These are phyloP conservation scores for Hyla sarda DNA, from an alignment of 2,113 vertebrate species.

Conservation along the genomic window DNA sequence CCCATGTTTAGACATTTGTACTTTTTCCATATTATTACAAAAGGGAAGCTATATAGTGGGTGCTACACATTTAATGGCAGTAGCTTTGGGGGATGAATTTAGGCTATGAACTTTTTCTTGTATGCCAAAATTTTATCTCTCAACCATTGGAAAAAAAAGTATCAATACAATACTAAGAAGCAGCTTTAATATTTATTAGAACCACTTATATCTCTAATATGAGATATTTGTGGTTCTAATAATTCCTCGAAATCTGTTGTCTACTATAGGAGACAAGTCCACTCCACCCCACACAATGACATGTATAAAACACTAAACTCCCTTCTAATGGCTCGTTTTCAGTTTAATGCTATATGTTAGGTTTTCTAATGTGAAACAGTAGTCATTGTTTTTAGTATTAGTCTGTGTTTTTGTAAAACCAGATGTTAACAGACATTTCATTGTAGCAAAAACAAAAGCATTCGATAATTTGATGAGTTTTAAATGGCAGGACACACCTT, in stretches of 20 bases:
- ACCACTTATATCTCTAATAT: background rate
- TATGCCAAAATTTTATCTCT: background rate
- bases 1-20: no score
- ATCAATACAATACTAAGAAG: background rate
- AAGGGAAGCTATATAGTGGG: no score
- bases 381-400: constrained; percentile 5
- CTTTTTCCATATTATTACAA: no score
- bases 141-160: background rate
- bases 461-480: constrained; percentile 37
- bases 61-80: no score
- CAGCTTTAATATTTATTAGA: no score
- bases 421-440: constrained; percentile 48
- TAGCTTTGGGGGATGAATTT: background rate
- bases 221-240: background rate
- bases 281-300: background rate
- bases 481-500: constrained; percentile 28
- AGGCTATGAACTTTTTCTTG: background rate
- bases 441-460: constrained; percentile 15
- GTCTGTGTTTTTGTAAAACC: constrained; percentile 29
- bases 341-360: background rate
- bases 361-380: no score
- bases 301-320: background rate
- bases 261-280: background rate
- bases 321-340: background rate
- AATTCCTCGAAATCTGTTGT: no score